Base-by-base conservation (phyloP, 2,113 vertebrate species). In the Amphilophus citrinellus region DNA sequence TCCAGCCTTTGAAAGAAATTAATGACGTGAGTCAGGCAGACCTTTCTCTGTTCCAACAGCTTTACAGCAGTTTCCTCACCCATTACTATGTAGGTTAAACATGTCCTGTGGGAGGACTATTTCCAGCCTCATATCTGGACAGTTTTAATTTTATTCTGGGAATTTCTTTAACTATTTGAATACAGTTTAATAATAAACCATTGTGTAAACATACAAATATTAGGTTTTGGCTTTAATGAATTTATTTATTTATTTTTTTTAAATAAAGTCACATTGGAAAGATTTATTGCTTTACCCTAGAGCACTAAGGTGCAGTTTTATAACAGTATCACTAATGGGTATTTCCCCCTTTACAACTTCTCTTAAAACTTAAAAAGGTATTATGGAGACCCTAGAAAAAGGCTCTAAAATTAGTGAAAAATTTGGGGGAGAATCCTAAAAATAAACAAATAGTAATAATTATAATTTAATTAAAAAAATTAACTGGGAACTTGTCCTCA, bases 111-210 rank as follows among this genome's bases (percentile, higher is more conserved):
- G 66, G 66, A 73, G 24, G 6, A 71, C 65, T 47, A 18, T 53
- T 73, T 73, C 47, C 27, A 47, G 68, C 27, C 27, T 56, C 1
- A 56, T 35, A 73, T 30, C 1, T 73, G 47, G 47, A 32, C 47
- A n/a, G 20, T 73, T 35, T 17, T 73, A 56, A 18, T 8, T 56
- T 73, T 30, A 56, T 56, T 73, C 68, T 73, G 14, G 10, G 68
- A 56, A 56, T 9, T 73, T 73, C 68, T 73, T 73, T 8, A 53
- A 73, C 27, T 73, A 32, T n/a, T 73, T 56, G 68, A 73, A 53
- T 73, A 73, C 47, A 56, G 68, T n/a, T 73, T 56, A 73, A 73
- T 73, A 73, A 73, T 73, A 56, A 73, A 56, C 47, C 27, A 20
- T n/a, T 56, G 56, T 73, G 27, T 56, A 73, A 73, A 73, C 18